Evolutionary conservation across 1,140 invertebrate genomes (phyloP).

Genomic region (Drosophila biarmipes): DNA sequence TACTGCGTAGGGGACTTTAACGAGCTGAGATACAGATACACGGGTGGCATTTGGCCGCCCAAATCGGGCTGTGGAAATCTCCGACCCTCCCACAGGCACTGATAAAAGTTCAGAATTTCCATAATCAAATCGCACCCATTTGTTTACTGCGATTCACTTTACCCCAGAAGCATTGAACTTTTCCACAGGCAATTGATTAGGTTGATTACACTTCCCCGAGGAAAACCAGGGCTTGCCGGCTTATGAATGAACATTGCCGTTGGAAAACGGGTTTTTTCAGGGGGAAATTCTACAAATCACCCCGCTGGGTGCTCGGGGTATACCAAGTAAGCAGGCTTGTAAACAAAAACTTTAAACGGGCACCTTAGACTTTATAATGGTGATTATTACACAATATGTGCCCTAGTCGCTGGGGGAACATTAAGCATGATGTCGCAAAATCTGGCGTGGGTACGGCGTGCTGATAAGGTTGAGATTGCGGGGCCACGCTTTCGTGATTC

Average conservation of each 20-base stretch:
- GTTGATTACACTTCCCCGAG: slow-evolving; percentile 11
- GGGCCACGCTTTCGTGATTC: slow-evolving; percentile 11
- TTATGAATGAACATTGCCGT: slow-evolving; percentile 32
- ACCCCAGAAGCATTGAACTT: slow-evolving; percentile 22
- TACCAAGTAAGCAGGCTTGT: slow-evolving; percentile 3
- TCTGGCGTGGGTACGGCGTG: not conserved
- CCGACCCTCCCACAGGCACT: not conserved
- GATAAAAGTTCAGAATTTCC: slow-evolving; percentile 42
- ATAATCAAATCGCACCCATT: slow-evolving; percentile 15
- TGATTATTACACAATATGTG: slow-evolving; percentile 27
- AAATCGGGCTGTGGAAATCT: slow-evolving; percentile 13
- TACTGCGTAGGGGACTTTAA: slow-evolving; percentile 19
- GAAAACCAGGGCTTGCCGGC: slow-evolving; percentile 2
- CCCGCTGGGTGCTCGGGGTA: slow-evolving; percentile 2
- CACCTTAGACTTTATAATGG: slow-evolving; percentile 8
- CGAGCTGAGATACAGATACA: not conserved
- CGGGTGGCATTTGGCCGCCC: slow-evolving; percentile 3
- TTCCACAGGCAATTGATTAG: slow-evolving; percentile 15
- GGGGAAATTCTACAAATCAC: slow-evolving; percentile 28
- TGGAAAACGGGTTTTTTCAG: slow-evolving; percentile 35
- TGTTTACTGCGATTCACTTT: slow-evolving; percentile 19
- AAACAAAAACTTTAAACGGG: slow-evolving; percentile 15
- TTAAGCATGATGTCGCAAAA: slow-evolving; percentile 44
- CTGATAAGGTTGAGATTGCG: slow-evolving; percentile 36
- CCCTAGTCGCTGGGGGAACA: slow-evolving; percentile 5